Evolutionary conservation across 2,113 vertebrate species (phyloP).

Genomic region (Tylochromis polylepis): DNA sequence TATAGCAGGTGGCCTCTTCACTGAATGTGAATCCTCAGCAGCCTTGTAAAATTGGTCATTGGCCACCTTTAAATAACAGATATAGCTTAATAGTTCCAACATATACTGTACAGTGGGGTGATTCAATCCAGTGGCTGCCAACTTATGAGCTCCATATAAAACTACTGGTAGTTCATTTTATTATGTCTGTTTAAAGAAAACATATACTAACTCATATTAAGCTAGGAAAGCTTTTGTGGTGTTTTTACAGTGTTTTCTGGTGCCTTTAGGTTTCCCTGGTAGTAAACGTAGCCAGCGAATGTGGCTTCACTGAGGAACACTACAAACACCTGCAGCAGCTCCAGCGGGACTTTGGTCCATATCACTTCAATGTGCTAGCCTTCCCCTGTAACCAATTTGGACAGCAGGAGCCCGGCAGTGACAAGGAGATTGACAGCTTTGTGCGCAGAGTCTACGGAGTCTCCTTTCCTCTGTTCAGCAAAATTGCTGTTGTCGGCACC

Average conservation of each 20-base stretch:
- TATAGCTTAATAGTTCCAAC: background rate
- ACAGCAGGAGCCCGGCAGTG: constrained; percentile 90
- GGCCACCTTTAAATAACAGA: background rate
- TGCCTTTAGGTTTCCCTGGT: constrained; percentile 84
- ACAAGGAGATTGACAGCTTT: constrained; percentile 92
- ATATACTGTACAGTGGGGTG: background rate
- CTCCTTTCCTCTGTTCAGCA: constrained; percentile 96
- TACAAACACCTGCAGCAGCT: constrained; percentile 89
- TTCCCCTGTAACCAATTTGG: constrained; percentile 99
- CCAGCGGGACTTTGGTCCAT: constrained; percentile 86
- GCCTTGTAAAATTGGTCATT: background rate
- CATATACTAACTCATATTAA: background rate
- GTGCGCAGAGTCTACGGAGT: constrained; percentile 82
- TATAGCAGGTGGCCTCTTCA: background rate
- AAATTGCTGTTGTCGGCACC: constrained; percentile 80
- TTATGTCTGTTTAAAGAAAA: background rate
- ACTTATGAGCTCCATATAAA: background rate
- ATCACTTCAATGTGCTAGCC: constrained; percentile 93
- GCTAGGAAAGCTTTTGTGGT: background rate
- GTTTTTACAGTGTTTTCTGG: background rate
- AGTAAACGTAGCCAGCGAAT: constrained; percentile 94
- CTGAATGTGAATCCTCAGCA: background rate
- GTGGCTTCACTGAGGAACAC: constrained; percentile 90
- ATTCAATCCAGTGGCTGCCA: background rate
- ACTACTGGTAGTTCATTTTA: background rate